Percentiles rank a stretch among this genome's conserved stretches.
These are phyloP conservation scores for Festucalex cinctus DNA, from an alignment of 2,113 vertebrate species.

Conservation along the genomic window DNA sequence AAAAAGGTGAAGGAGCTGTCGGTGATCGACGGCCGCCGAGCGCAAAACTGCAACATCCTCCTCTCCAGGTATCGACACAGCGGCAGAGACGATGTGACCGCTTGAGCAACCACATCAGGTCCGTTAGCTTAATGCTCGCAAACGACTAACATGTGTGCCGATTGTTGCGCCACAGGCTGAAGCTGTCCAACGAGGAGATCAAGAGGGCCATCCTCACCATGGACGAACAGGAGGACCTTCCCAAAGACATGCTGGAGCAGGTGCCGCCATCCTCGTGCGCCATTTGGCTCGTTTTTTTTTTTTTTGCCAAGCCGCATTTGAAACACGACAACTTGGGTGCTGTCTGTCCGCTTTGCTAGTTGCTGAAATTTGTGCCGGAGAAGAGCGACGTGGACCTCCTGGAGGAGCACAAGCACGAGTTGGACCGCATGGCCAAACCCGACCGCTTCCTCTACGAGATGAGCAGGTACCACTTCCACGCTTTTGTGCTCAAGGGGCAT, in stretches of 20 bases:
- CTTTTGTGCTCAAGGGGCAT: too few species aligned
- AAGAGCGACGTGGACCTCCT: slow-evolving; percentile 93
- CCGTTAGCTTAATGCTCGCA: too few species aligned
- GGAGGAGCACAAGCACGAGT: slow-evolving; percentile 94
- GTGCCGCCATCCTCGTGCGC: slow-evolving; percentile 54
- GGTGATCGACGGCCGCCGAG: slow-evolving; percentile 92
- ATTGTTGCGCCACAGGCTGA: slow-evolving; percentile 81
- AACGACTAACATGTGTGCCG: not conserved
- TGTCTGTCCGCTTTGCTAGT: slow-evolving; percentile 74
- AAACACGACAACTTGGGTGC: not conserved
- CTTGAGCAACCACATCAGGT: too few species aligned
- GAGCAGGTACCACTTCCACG: slow-evolving; percentile 81
- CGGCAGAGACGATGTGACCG: too few species aligned
- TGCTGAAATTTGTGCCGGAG: slow-evolving; percentile 96
- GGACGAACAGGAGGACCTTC: slow-evolving; percentile 98
- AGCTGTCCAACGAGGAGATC: slow-evolving; percentile 96
- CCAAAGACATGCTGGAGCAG: slow-evolving; percentile 99
- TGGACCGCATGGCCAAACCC: slow-evolving; percentile 96
- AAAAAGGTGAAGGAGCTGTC: slow-evolving; percentile 97
- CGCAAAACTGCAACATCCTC: slow-evolving; percentile 98
- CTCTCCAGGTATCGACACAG: slow-evolving; percentile 81
- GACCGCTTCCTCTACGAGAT: slow-evolving; percentile 98
- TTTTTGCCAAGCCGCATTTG: too few species aligned
- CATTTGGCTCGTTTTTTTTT: too few species aligned
- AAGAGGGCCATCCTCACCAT: slow-evolving; percentile 95